Conservation (phyloP, 2,888 invertebrate species). For the Mantis religiosa region DNA sequence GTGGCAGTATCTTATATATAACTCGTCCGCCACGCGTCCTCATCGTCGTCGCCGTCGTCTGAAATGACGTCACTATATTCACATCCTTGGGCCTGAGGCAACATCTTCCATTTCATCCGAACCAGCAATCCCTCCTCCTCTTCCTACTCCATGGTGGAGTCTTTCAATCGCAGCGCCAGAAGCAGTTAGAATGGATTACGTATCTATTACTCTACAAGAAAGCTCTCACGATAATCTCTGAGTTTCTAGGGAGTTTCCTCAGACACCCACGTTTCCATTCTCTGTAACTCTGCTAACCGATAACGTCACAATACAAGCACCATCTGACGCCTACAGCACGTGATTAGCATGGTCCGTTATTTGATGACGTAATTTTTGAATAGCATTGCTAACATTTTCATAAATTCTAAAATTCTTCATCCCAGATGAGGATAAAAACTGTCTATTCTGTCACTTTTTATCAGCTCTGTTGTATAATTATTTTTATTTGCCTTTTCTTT, state of each 20-base stretch:
- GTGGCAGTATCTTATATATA: not conserved
- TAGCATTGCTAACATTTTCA: too few species aligned
- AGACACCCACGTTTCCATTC: not conserved
- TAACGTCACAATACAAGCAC: too few species aligned
- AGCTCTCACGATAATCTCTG: not conserved
- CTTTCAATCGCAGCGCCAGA: slow-evolving; percentile 20
- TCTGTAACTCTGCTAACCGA: not conserved
- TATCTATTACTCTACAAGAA: slow-evolving; percentile 2
- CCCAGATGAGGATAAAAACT: too few species aligned
- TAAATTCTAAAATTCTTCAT: too few species aligned
- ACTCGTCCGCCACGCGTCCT: not conserved
- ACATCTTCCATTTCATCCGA: slow-evolving; percentile 28
- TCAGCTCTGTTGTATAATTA: too few species aligned
- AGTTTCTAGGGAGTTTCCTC: not conserved
- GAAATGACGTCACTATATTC: slow-evolving; percentile 9
- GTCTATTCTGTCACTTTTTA: too few species aligned
- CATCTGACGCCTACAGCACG: too few species aligned
- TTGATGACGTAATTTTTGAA: too few species aligned
- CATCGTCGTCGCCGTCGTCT: not conserved
- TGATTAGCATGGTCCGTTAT: too few species aligned
- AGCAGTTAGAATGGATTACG: slow-evolving; percentile 14
- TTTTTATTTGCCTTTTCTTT: too few species aligned
- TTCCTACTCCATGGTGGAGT: not conserved
- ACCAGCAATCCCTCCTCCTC: not conserved
- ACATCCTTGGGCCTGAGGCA: slow-evolving; percentile 10